Evolutionary conservation across 1,140 invertebrate species (phyloP), one percentile per base, ranked within the genome.

Genomic region (Apocrypta bakeri): DNA sequence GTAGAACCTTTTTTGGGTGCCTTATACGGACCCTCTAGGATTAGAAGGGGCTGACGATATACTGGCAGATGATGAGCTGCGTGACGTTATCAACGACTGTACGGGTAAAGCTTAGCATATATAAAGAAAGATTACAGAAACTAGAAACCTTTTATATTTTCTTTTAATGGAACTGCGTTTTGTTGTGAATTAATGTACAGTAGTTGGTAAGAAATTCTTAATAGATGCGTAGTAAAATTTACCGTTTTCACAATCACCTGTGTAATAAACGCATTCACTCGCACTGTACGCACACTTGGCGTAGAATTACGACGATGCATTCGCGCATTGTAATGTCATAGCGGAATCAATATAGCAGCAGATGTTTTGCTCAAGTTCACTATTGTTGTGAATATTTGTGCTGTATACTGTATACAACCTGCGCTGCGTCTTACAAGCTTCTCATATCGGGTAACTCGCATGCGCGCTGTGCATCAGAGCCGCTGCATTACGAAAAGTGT

Each of bases 31-130:
- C 24, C 24, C 14, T 25, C 9, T 3, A 2, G n/a, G 68, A 63
- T 61, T 61, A 61, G 66, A 72, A 48, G 14, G n/a, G n/a, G 17
- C n/a, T 17, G 48, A 42, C 31, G 25, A 9, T n/a, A 74, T 81
- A 73, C 71, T 71, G 17, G 14, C n/a, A 9, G 82, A 14, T 73
- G 63, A 81, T 71, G 29, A 81, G 40, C 63, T 61, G 21, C 64
- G 64, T 56, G 75, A 72, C 42, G 31, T 80, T 80, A 80, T 80
- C n/a, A 37, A 77, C n/a, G 14, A 21, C 1, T 14, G 2, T 17
- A 24, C 9, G 68, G 63, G n/a, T 12, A 24, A 11, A 17, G 3
- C 24, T n/a, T n/a, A n/a, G n/a, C n/a, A n/a, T n/a, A n/a, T n/a
- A n/a, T n/a, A n/a, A n/a, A n/a, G n/a, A n/a, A n/a, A n/a, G n/a